A percentile compares a stretch with the other conserved stretches of the same genome.
phyloP scores from a whole-genome alignment of 2,113 vertebrate species.

The Rhinogobius similis region DNA sequence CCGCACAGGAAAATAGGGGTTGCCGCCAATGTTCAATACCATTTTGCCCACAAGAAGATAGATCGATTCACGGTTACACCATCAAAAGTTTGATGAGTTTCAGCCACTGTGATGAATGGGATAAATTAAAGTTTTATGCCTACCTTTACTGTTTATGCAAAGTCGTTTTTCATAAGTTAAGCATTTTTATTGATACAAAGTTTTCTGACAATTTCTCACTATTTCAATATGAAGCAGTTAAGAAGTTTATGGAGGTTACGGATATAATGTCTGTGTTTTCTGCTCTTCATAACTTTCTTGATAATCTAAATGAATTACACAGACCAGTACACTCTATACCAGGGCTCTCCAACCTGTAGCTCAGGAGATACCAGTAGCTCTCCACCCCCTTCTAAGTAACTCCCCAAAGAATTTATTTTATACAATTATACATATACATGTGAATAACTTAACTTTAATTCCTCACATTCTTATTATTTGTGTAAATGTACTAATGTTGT shows the following conservation, averaged over 20 bases:
- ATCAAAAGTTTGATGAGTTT: slow-evolving; percentile 28
- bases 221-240: not conserved
- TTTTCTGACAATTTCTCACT: slow-evolving; percentile 1
- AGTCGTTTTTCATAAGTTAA: slow-evolving; percentile 1
- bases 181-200: not conserved
- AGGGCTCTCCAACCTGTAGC: too few species aligned
- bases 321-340: not conserved
- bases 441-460: too few species aligned
- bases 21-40: slow-evolving; percentile 25
- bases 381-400: too few species aligned
- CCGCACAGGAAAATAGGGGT: slow-evolving; percentile 25
- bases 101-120: slow-evolving; percentile 42
- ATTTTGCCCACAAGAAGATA: slow-evolving; percentile 41
- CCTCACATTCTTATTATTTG: too few species aligned
- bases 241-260: not conserved
- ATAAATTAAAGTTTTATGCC: slow-evolving; percentile 18
- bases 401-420: too few species aligned
- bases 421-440: too few species aligned
- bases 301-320: not conserved
- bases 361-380: too few species aligned
- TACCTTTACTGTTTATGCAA: slow-evolving; percentile 4
- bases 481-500: too few species aligned
- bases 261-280: not conserved
- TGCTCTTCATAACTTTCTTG: not conserved
- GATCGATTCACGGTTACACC: slow-evolving; percentile 37